A percentile compares a stretch with the other conserved stretches of the same genome.
Conservation (phyloP, 2,113 vertebrate genomes). For the Sturnus vulgaris region DNA sequence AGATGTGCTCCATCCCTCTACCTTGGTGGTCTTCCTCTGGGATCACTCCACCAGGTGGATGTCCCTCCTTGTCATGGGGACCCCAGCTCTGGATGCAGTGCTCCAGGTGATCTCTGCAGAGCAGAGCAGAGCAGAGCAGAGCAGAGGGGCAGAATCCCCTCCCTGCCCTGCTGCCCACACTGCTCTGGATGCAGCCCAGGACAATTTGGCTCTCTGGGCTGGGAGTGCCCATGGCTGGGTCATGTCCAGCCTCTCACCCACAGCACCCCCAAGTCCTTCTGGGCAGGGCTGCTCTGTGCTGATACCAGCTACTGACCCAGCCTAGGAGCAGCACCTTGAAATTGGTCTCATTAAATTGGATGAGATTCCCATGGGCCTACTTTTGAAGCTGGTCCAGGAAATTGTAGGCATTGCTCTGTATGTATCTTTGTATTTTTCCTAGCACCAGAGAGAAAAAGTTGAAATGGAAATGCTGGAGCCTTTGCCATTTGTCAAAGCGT, state of each 20-base stretch:
- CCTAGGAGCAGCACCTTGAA: background rate
- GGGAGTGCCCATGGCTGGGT: fast-evolving
- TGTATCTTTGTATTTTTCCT: background rate
- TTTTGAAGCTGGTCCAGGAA: background rate
- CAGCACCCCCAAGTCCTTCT: background rate
- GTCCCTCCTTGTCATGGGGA: background rate
- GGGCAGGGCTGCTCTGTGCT: fast-evolving
- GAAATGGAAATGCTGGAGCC: background rate
- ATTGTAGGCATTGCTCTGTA: background rate
- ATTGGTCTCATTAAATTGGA: background rate
- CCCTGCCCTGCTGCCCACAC: fast-evolving
- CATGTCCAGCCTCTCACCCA: background rate
- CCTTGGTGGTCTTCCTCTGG: background rate
- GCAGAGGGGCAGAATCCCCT: background rate
- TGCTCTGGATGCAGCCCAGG: background rate
- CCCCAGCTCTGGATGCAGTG: fast-evolving
- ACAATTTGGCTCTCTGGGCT: background rate
- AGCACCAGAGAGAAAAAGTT: background rate
- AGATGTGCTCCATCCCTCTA: background rate
- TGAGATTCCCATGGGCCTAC: background rate
- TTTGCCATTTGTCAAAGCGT: background rate
- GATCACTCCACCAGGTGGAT: background rate
- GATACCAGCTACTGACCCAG: background rate
- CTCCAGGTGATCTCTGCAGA: background rate
- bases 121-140: background rate